Evolutionary conservation across 2,113 vertebrate genomes (phyloP).

Genomic region (Hiodon tergisus): DNA sequence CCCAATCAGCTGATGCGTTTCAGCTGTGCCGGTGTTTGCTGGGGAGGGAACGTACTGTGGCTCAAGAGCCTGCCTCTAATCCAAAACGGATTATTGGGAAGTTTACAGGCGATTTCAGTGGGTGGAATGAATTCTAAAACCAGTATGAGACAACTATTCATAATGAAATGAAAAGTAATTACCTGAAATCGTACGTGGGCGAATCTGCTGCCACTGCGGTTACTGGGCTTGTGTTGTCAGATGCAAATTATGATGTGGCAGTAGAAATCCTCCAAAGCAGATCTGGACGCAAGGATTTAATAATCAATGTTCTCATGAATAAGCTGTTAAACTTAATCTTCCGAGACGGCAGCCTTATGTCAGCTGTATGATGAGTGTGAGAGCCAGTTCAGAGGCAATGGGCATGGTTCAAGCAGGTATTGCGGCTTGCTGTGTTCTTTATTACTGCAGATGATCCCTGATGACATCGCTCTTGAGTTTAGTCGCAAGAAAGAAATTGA

Average conservation of each 20-base stretch:
- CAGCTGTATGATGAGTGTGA: constrained; percentile 21
- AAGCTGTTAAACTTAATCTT: constrained; percentile 15
- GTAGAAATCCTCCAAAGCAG: no score
- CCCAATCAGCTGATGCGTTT: no score
- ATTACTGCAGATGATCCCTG: constrained; percentile 22
- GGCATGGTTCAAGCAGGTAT: constrained; percentile 17
- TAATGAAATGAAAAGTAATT: neutral
- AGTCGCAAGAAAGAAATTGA: neutral
- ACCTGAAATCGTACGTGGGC: no score
- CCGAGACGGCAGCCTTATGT: neutral
- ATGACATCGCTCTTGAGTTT: constrained; percentile 15
- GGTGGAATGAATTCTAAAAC: neutral
- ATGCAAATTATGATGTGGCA: no score
- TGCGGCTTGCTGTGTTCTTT: constrained; percentile 17
- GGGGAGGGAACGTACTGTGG: no score
- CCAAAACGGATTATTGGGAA: neutral
- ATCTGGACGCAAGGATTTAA: neutral
- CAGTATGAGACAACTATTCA: neutral
- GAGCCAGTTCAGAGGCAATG: constrained; percentile 13
- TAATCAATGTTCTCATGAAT: constrained; percentile 14
- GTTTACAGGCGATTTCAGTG: neutral
- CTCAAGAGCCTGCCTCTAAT: no score
- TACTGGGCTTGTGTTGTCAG: no score
- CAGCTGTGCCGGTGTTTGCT: no score
- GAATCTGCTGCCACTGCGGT: no score